Evolutionary conservation across 2,797 vertebrate species (phyloP).

Genomic region (Sphenopsis melanotis): DNA sequence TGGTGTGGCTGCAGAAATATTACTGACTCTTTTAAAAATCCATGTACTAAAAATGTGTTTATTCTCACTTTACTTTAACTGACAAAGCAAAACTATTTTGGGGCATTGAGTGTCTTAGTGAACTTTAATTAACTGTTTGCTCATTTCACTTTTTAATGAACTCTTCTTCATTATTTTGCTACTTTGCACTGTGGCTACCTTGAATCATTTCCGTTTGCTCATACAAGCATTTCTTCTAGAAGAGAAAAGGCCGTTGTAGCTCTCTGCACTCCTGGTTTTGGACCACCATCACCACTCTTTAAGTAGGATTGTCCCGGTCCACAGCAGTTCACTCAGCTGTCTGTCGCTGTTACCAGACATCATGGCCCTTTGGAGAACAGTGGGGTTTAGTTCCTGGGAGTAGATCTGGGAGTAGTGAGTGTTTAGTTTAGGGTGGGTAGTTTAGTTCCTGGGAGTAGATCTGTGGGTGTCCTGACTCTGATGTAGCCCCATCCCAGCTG

Average conservation of each 20-base stretch:
- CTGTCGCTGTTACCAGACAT: not conserved
- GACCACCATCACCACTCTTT: not conserved
- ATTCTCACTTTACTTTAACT: not conserved
- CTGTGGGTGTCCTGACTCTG: not conserved
- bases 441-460: not conserved
- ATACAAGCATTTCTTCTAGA: not conserved
- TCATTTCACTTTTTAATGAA: not conserved
- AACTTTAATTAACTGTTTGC: not conserved
- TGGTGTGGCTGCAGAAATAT: not conserved
- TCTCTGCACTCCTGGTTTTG: not conserved
- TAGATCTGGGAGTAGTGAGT: not conserved
- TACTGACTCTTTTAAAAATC: not conserved
- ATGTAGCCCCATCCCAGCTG: not conserved
- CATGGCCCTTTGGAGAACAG: not conserved
- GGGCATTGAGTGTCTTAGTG: not conserved
- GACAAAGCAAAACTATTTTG: not conserved
- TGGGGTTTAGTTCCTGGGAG: not conserved
- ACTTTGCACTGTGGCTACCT: not conserved
- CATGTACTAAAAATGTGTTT: not conserved
- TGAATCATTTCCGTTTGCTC: not conserved
- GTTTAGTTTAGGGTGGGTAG: too few relatives aligned
- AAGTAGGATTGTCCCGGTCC: not conserved
- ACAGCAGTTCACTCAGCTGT: not conserved
- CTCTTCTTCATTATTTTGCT: not conserved
- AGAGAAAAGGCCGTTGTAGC: not conserved